Conservation (phyloP, 2,797 vertebrate genomes). For the Eupleurogrammus muticus region DNA sequence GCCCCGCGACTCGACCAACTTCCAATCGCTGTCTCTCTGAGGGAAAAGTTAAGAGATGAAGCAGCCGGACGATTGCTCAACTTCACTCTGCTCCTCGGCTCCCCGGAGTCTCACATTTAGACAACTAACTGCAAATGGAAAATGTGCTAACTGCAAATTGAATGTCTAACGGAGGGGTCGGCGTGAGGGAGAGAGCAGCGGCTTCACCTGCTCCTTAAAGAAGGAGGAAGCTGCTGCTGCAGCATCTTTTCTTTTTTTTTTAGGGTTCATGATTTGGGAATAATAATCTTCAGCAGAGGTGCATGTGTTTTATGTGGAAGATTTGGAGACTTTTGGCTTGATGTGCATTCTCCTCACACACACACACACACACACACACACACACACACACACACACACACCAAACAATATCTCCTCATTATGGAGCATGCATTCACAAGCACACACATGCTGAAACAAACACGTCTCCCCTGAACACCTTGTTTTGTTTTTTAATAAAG, state of each 20-base stretch:
- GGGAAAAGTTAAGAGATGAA: slow-evolving; percentile 56
- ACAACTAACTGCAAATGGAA: slow-evolving; percentile 78
- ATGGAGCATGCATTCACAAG: slow-evolving; percentile 11
- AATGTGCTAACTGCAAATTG: slow-evolving; percentile 77
- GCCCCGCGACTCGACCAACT: slow-evolving; percentile 3
- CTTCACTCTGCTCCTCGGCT: slow-evolving; percentile 39
- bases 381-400: slow-evolving; percentile 11
- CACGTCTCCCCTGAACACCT: slow-evolving; percentile 22
- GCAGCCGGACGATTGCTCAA: slow-evolving; percentile 37
- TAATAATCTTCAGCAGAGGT: slow-evolving; percentile 11
- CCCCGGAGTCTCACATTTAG: slow-evolving; percentile 66
- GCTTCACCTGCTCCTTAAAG: slow-evolving; percentile 21
- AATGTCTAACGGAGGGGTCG: slow-evolving; percentile 57
- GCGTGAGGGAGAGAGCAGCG: slow-evolving; percentile 46
- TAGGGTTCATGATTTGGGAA: slow-evolving; percentile 16
- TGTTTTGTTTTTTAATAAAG: slow-evolving; percentile 48
- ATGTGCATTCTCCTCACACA: slow-evolving; percentile 28
- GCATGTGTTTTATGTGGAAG: slow-evolving; percentile 25
- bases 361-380: slow-evolving; percentile 17
- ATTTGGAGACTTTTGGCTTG: slow-evolving; percentile 46
- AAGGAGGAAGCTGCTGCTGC: slow-evolving; percentile 17
- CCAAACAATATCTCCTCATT: slow-evolving; percentile 54
- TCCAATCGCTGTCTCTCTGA: slow-evolving; percentile 8
- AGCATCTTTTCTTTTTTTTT: slow-evolving; percentile 35
- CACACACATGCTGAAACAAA: background rate